Base-by-base conservation (phyloP, 2,888 invertebrate species). In the Laothoe populi region DNA sequence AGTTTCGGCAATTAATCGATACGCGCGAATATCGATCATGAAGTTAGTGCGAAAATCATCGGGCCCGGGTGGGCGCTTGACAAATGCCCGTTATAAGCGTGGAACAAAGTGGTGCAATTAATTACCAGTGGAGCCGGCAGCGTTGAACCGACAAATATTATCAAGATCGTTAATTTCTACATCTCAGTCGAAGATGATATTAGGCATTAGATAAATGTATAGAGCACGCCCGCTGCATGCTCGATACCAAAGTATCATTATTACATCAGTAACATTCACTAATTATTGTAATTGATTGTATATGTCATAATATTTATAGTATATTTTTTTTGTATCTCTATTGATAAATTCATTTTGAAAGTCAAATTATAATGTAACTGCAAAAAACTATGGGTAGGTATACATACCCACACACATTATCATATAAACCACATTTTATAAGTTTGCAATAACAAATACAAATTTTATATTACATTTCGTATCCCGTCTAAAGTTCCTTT, bases 41-140 rank as follows among this genome's bases (percentile, higher is more conserved):
- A 89, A 90, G 84, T 88, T 87, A 83, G 87, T 84, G 86, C 81
- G 86, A 86, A 87, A 90, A 90, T 89, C 86, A 89, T 88, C 83
- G 80, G 82, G 82, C 78, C 77, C 81, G 85, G 83, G 87, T 79
- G 86, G 86, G 82, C 78, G 78, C 84, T 87, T 90, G 90, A 92
- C 90, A 90, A 91, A 92, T 92, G 89, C 81, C 85, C 82, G 88
- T 89, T 90, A 90, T 90, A 90, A 92, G 90, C 87, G 84, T 78
- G 78, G 87, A 87, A 92, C 91, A 92, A 92, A 92, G 91, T 91
- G 87, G 83, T 82, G 87, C 87, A 83, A 92, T 92, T 90, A 91
- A 91, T 92, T 86, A 88, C 83, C 74, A 81, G 85, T 79, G 77
- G 85, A 82, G 86, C 83, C 83, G 84, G 85, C 84, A 84, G 83